Percentiles rank a stretch among this genome's conserved stretches.
These are phyloP conservation scores for Dendrolimus houi DNA, from an alignment of 2,888 invertebrate species.

Conservation along the genomic window DNA sequence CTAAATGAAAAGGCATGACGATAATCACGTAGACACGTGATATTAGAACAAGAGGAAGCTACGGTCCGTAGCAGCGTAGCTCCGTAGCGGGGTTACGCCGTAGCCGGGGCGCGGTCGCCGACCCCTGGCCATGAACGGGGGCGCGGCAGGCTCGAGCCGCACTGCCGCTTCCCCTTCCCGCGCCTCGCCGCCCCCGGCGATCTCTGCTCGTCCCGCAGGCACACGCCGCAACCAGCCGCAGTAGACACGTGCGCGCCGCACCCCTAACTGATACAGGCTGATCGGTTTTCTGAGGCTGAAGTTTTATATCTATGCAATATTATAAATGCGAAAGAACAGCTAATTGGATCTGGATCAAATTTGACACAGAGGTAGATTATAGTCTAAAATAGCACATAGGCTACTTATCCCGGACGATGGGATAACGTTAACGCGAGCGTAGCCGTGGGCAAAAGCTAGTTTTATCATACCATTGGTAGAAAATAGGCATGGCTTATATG, in stretches of 20 bases:
- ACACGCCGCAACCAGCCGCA: constrained; percentile 14
- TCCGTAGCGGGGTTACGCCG: constrained; percentile 66
- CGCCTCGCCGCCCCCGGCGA: constrained; percentile 10
- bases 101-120: constrained; percentile 72
- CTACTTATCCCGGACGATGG: too few relatives aligned
- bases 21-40: constrained; percentile 18
- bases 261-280: constrained; percentile 25
- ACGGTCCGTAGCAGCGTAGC: constrained; percentile 49
- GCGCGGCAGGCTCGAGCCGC: constrained; percentile 46
- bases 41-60: constrained; percentile 61
- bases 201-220: constrained; percentile 8
- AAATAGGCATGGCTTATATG: too few relatives aligned
- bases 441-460: too few relatives aligned
- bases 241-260: constrained; percentile 48
- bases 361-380: too few relatives aligned
- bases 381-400: too few relatives aligned
- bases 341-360: too few relatives aligned
- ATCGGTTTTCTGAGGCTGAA: constrained; percentile 12
- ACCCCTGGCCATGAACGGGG: constrained; percentile 76
- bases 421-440: too few relatives aligned
- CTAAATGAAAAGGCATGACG: not conserved
- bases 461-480: too few relatives aligned
- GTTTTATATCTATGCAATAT: not conserved
- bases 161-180: constrained; percentile 18
- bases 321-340: too few relatives aligned